Base-by-base conservation (phyloP, 1,140 invertebrate species). In the Drosophila sturtevanti region DNA sequence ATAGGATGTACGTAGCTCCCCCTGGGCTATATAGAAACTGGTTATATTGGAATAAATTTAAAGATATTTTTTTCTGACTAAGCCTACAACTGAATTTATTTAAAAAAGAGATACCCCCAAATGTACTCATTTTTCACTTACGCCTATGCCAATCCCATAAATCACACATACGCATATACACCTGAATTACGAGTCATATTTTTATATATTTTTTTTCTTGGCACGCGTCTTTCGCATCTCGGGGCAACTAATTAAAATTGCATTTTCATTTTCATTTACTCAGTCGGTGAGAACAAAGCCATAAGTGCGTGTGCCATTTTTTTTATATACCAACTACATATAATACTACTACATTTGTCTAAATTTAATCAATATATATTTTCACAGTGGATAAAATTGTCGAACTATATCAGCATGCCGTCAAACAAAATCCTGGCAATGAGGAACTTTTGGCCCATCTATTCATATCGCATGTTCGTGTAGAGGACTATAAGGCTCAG, bases 401-500 rank as follows among this genome's bases (percentile, higher is more conserved):
- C 86, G 94, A 95, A 75, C 92, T 98, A 22, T 99, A 99, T 91
- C 97, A 98, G 92, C 95, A 95, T 60, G 98, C 98, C 1, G 94
- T 96, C 10, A 96, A 97, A 91, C 94, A 95, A 56, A 96, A 98
- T 75, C 97, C 97, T 11, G 94, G 93, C 31, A 98, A 96, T 91
- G 98, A 99, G 92, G 98, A 99, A 90, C 93, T 98, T 6, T 93
- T 98, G 63, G 97, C 97, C 0, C 96, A 98, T 91, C 93, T 99
- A 10, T 99, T 99, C 89, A 98, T 99, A 96, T 96, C 98, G 0
- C 97, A 99, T 92, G 98, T 99, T 3, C 94, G 98, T 22, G 93
- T 98, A 12, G 95, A 95, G 7, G 96, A 99, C 92, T 98, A 97
- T 82, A 97, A 97, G 89, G 96, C 97, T 24, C 98, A 99, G 90